Percentiles rank a stretch among this genome's conserved stretches.
Evolutionary conservation across 2,797 vertebrate species (phyloP).

Genomic region (Aratinga solstitialis): DNA sequence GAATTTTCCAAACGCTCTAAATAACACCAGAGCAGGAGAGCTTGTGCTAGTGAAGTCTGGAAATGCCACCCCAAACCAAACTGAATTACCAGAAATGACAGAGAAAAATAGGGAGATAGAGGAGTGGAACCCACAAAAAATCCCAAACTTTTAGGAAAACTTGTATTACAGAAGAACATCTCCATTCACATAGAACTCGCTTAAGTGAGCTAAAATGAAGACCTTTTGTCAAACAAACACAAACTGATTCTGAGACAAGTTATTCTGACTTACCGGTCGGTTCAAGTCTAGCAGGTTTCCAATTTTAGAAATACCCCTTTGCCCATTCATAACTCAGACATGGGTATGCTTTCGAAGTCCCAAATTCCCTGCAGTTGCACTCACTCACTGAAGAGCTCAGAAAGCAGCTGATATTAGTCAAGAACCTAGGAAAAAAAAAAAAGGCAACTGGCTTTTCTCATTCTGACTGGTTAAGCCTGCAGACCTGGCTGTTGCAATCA

Average conservation of each 20-base stretch:
- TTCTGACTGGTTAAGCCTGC: constrained; percentile 10
- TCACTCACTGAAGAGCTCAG: background rate
- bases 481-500: background rate
- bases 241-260: background rate
- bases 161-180: background rate
- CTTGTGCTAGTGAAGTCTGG: background rate
- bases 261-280: background rate
- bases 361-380: background rate
- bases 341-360: background rate
- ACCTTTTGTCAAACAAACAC: background rate
- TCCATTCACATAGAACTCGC: background rate
- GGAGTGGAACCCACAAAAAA: background rate
- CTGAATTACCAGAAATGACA: background rate
- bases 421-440: background rate
- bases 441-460: background rate
- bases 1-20: background rate
- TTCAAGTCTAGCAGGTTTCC: background rate
- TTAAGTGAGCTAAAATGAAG: background rate
- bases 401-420: background rate
- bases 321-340: background rate
- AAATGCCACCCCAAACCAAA: background rate
- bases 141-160: background rate
- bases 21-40: background rate
- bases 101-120: background rate
- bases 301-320: background rate